Percentiles rank a stretch among this genome's conserved stretches.
phyloP scores from a whole-genome alignment of 2,113 vertebrate genomes.

The Falco punctatus region DNA sequence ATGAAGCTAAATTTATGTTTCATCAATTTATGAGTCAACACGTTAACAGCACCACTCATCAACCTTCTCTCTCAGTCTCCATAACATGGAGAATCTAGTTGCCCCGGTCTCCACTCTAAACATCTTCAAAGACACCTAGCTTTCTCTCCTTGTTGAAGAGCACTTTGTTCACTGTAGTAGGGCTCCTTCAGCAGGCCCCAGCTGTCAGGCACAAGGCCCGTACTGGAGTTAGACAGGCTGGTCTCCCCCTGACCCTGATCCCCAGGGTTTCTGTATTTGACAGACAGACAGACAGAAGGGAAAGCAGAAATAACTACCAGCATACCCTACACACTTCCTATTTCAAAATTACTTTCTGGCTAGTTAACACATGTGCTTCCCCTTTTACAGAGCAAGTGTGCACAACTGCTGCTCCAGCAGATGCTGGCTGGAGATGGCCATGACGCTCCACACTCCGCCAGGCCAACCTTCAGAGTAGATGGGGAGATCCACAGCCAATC shows the following conservation, averaged over 20 bases:
- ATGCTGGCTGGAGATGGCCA: not conserved
- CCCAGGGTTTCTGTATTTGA: not conserved
- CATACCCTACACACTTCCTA: not conserved
- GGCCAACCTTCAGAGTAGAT: not conserved
- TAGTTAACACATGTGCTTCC: not conserved
- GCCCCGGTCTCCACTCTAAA: not conserved
- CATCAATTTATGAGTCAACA: not conserved
- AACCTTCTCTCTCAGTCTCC: not conserved
- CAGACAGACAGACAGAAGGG: not conserved
- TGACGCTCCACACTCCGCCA: no score
- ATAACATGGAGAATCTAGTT: not conserved
- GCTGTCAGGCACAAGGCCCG: not conserved
- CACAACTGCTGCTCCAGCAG: not conserved
- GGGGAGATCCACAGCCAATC: not conserved
- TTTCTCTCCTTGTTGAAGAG: not conserved
- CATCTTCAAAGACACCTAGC: not conserved
- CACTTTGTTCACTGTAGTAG: accelerated
- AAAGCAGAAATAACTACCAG: conserved; percentile 53
- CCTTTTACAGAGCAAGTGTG: not conserved
- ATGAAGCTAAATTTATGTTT: not conserved
- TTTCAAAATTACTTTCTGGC: conserved; percentile 2
- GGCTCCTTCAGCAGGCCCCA: not conserved
- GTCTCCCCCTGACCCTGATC: accelerated
- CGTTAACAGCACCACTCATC: not conserved
- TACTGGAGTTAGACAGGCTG: not conserved